Evolutionary conservation across 2,797 vertebrate species (phyloP), one percentile per base, ranked within the genome.

Genomic region (Myripristis murdjan): DNA sequence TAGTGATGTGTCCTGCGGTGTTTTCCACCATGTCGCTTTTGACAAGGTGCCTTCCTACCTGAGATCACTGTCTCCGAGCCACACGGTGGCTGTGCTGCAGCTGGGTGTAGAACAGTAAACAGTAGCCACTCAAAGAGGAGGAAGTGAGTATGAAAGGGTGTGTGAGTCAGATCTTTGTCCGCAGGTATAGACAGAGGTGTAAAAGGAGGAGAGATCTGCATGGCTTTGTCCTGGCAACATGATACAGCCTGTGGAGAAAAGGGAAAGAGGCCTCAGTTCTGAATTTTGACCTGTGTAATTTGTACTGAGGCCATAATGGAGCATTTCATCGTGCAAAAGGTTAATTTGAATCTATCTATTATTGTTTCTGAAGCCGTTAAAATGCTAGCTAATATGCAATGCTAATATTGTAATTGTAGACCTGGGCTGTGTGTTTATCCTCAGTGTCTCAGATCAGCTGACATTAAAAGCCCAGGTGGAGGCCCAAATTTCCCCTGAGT

Each of bases 141-240:
- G 6, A 56, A 69, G 39, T 67, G 75, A 56, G 74, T 64, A 56
- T 48, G n/a, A 41, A 59, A 78, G 69, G 64, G 79, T 81, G 81
- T 86, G 79, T 81, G 71, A 89, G 81, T 82, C 71, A 59, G 78
- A 54, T 78, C 84, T 90, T 88, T 87, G 78, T 87, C 15, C 57
- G 47, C 2, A 49, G 41, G 68, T 56, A 69, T 59, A 76, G 76
- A 84, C 77, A 73, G 75, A 86, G 73, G 76, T 90, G 89, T 86
- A 90, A 91, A 87, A 68, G 70, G 82, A 88, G 82, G 66, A 85
- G 87, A 74, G 53, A 79, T 75, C 62, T 59, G 64, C 51, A 59
- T 23, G 58, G 77, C 79, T 92, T 87, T 92, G 86, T 89, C 82
- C 59, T 0, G 31, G 80, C 48, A 87, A 89, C 77, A 82, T 47